Evolutionary conservation across 30 jellyfish, hydroid and myxozoan species (phyloP).

Genomic region (Turritopsis dohrnii): DNA sequence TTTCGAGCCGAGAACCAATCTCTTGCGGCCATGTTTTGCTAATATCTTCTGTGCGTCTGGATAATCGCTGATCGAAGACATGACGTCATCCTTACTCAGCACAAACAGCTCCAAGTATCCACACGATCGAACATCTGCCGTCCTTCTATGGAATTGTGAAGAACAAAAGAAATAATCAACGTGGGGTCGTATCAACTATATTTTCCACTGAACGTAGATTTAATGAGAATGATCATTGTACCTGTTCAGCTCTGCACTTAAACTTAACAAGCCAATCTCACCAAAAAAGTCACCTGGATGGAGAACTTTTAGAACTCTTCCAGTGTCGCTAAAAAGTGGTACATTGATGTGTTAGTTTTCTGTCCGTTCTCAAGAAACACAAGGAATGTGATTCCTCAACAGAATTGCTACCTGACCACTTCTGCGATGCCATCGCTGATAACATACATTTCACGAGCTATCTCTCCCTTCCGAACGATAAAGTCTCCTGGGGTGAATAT

Average conservation of each 20-base stretch:
- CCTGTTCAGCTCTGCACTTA: conserved; percentile 90
- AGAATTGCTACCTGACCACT: conserved; percentile 93
- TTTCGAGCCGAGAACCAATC: conserved; percentile 54
- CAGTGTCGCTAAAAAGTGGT: conserved; percentile 54
- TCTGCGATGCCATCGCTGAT: conserved; percentile 85
- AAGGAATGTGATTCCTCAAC: not conserved
- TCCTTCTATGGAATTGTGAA: conserved; percentile 78
- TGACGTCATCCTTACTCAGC: conserved; percentile 76
- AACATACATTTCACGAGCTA: conserved; percentile 93
- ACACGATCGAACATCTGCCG: conserved; percentile 89
- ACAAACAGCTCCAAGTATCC: conserved; percentile 92
- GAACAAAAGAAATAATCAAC: not conserved
- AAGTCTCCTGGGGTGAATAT: conserved; percentile 93
- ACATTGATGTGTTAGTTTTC: not conserved
- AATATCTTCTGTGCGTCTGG: conserved; percentile 82
- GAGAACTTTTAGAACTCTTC: conserved; percentile 62
- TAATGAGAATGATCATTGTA: not conserved
- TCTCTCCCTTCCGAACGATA: conserved; percentile 80
- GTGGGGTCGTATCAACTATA: not conserved
- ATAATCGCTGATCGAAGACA: conserved; percentile 70
- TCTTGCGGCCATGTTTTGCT: conserved; percentile 74
- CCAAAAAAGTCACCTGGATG: conserved; percentile 94
- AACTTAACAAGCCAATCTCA: conserved; percentile 80
- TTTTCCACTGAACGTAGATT: not conserved
- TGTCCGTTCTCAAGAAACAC: not conserved